phyloP scores from a whole-genome alignment of 2,888 invertebrate genomes.

The Agrotis clavis region DNA sequence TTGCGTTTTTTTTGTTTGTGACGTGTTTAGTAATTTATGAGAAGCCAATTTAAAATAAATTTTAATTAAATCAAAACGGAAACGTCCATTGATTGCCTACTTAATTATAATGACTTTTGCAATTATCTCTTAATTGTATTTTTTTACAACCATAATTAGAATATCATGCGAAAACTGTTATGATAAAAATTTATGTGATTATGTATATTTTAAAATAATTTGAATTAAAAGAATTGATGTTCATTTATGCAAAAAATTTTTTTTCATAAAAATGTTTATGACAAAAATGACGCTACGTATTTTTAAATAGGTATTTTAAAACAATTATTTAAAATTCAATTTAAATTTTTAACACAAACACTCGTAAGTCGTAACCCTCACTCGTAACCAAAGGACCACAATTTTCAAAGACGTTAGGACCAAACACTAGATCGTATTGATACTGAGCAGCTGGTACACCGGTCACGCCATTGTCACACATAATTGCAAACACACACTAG shows the following conservation, averaged over 20 bases:
- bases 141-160: neutral
- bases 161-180: neutral
- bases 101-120: slow-evolving; percentile 2
- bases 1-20: neutral
- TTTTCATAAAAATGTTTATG: neutral
- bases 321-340: neutral
- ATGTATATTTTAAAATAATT: neutral
- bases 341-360: slow-evolving; percentile 42
- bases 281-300: neutral
- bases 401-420: slow-evolving; percentile 33
- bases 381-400: slow-evolving; percentile 25
- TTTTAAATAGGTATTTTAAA: neutral
- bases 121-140: slow-evolving; percentile 2
- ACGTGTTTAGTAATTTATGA: too few relatives aligned
- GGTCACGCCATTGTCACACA: slow-evolving; percentile 70
- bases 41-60: neutral
- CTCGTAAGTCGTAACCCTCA: slow-evolving; percentile 43
- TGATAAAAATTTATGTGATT: neutral
- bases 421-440: slow-evolving; percentile 45
- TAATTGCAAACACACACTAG: slow-evolving; percentile 67
- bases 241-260: neutral
- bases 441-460: slow-evolving; percentile 47
- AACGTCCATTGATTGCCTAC: slow-evolving; percentile 3
- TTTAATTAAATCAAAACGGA: neutral
- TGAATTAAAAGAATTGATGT: neutral